A percentile compares a stretch with the other conserved stretches of the same genome.
These are phyloP conservation scores for Allolobophora icterica DNA, from an alignment of 2,888 invertebrate genomes.

Conservation along the genomic window DNA sequence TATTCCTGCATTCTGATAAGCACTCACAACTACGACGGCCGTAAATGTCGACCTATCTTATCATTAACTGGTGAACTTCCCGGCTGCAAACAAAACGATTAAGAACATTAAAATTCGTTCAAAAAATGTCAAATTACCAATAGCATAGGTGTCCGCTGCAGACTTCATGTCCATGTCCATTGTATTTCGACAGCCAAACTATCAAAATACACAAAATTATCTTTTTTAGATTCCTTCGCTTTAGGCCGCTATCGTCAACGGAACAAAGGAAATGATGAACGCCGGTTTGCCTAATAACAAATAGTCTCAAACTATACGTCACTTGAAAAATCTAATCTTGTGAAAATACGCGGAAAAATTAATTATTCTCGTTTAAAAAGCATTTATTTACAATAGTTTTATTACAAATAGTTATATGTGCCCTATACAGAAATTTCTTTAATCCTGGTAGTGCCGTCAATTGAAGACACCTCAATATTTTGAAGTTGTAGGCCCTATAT, in stretches of 20 bases:
- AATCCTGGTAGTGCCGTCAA: too few species aligned
- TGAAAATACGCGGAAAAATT: neutral
- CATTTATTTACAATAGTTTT: too few species aligned
- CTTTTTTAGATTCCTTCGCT: neutral
- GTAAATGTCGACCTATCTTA: neutral
- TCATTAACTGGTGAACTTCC: neutral
- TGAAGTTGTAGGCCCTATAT: too few species aligned
- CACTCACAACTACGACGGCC: neutral
- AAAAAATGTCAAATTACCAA: conserved; percentile 9
- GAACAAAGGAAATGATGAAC: neutral
- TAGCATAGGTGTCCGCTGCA: neutral
- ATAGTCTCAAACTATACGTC: neutral
- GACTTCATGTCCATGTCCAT: conserved; percentile 2
- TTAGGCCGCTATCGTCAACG: neutral
- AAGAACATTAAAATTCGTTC: neutral
- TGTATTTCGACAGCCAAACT: conserved; percentile 7
- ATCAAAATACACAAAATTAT: neutral
- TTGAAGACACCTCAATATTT: too few species aligned
- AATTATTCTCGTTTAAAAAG: neutral
- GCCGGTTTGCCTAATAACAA: conserved; percentile 11
- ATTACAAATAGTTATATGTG: too few species aligned
- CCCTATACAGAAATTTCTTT: too few species aligned
- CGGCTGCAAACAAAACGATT: neutral
- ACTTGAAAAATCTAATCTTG: too few species aligned
- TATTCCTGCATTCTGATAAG: too few species aligned